phyloP scores from a whole-genome alignment of 2,888 invertebrate genomes.

The Drosophila mimica region DNA sequence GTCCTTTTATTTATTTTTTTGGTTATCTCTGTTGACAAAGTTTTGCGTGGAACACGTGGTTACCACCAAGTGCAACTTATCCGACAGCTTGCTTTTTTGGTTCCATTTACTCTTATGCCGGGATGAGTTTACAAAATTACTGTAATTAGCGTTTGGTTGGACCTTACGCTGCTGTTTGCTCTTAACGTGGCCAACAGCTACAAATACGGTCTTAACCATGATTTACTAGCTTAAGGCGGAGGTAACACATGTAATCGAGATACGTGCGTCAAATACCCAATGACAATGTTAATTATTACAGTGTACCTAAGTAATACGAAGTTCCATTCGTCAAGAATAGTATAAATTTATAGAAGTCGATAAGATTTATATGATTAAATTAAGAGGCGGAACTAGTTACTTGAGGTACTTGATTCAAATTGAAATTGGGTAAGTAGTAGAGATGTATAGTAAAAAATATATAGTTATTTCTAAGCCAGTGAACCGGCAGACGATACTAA shows the following conservation, averaged over 20 bases:
- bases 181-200: constrained; percentile 18
- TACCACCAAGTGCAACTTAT: constrained; percentile 45
- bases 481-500: background rate
- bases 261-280: background rate
- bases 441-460: background rate
- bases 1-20: constrained; percentile 14
- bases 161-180: constrained; percentile 19
- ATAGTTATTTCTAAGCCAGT: background rate
- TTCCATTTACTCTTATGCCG: background rate
- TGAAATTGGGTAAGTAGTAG: background rate
- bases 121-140: constrained; percentile 49
- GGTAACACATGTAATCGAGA: background rate
- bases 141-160: constrained; percentile 56
- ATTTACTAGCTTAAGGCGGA: constrained; percentile 29
- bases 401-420: background rate
- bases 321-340: background rate
- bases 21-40: constrained; percentile 58
- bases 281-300: constrained; percentile 18
- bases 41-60: constrained; percentile 62
- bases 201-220: constrained; percentile 42
- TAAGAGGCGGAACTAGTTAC: background rate
- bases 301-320: background rate
- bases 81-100: constrained; percentile 20
- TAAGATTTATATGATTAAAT: background rate
- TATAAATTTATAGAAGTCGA: background rate